Conservation (phyloP, 2,113 vertebrate species). For the Rhinolophus sinicus region DNA sequence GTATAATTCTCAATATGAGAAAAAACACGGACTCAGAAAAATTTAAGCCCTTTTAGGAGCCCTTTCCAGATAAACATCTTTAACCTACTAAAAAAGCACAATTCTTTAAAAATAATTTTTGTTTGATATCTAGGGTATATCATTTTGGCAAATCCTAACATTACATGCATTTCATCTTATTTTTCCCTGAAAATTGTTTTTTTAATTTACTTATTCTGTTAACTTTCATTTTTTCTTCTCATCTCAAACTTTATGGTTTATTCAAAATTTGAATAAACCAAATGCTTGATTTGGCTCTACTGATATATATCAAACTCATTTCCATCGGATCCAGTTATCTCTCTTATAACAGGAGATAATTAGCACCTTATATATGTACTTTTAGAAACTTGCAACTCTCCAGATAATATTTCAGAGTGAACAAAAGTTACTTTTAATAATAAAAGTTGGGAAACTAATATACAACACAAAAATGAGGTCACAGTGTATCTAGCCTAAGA, state of each 20-base stretch:
- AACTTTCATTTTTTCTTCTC: background rate
- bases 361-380: background rate
- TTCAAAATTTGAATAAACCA: background rate
- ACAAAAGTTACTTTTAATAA: background rate
- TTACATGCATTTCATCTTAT: background rate
- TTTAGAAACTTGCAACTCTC: background rate
- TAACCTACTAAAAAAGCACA: background rate
- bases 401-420: background rate
- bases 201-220: background rate
- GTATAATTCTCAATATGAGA: background rate
- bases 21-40: background rate
- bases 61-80: background rate
- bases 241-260: background rate
- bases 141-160: background rate
- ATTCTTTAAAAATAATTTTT: constrained; percentile 11
- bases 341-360: background rate
- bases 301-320: background rate
- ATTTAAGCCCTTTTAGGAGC: background rate
- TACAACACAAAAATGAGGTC: background rate
- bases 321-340: background rate
- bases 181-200: background rate
- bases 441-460: background rate
- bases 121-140: background rate
- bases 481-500: background rate
- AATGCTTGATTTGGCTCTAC: background rate